phyloP scores from a whole-genome alignment of 2,797 vertebrate species.

The Hippopotamyrus pictus region DNA sequence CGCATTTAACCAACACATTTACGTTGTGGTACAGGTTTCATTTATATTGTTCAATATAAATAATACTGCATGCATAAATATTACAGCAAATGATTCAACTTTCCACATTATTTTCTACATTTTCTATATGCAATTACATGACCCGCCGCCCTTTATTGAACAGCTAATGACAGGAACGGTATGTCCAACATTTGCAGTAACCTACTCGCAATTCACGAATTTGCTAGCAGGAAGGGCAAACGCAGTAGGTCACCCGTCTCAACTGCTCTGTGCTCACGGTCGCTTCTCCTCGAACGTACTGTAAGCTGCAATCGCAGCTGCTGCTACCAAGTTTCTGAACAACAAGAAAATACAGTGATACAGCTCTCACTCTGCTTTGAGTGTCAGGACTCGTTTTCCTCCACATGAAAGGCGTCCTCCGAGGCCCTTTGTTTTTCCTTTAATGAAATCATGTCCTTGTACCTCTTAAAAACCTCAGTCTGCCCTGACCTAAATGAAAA shows the following conservation, averaged over 20 bases:
- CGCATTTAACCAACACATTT: background rate
- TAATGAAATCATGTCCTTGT: slow-evolving; percentile 9
- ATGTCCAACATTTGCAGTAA: background rate
- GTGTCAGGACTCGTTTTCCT: background rate
- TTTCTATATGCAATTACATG: background rate
- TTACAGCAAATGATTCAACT: background rate
- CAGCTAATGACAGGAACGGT: background rate
- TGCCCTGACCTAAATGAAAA: slow-evolving; percentile 48
- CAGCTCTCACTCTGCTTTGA: background rate
- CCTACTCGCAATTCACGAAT: background rate
- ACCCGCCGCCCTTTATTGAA: background rate
- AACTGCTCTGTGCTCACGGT: background rate
- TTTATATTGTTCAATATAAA: background rate
- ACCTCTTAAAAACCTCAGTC: slow-evolving; percentile 31
- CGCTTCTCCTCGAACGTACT: background rate
- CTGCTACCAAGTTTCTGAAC: background rate
- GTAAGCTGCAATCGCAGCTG: background rate
- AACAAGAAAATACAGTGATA: background rate
- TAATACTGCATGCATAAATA: background rate
- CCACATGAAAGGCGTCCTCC: slow-evolving; percentile 3
- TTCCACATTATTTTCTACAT: background rate
- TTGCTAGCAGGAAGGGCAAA: background rate
- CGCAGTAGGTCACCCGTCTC: background rate
- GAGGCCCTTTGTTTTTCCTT: slow-evolving; percentile 13
- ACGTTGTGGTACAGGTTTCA: background rate